Base-by-base conservation (phyloP, 2,113 vertebrate genomes). In the Pseudorasbora parva region DNA sequence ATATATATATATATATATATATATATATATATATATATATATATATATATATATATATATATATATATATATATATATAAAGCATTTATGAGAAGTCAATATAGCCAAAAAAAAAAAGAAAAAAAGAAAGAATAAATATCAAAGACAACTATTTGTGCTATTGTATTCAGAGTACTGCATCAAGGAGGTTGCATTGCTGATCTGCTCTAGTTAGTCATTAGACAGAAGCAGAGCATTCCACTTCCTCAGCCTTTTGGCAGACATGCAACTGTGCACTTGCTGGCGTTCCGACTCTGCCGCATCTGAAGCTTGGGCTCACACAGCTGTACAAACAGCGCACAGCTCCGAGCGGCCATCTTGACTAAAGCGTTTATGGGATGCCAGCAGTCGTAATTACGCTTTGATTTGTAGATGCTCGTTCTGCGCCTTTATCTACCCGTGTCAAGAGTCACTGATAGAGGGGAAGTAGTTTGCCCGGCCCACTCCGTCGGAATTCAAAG, bases 361-460 rank as follows among this genome's bases (percentile, higher is more conserved):
- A 81, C 89, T 88, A 60, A 66, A 86, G 82, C 66, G 12, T 89
- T 91, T 87, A 85, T 86, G 78, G 30, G 84, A 85, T 82, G 80
- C 84, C 80, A 86, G 33, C 82, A 78, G 77, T 87, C 33, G 82
- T 90, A 91, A 91, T 92, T 90, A 91, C 69, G 82, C 78, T 30
- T 62, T 91, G 91, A 94, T 93, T 93, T 92, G 89, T 90, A 87
- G 89, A 85, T 86, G 64, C 10, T 69, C 78, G 79, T 87, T 89
- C 87, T 91, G 84, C 85, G 82, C 87, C 57, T 89, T 91, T 92
- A 92, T 92, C 90, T 92, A 88, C 83, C 87, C 86, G 69, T 89
- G 88, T 86, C 90, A 90, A 81, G 84, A 91, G 90, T 88, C 84
- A 86, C 82, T 86, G 91, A 93, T 91, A 93, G 90, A 87, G 51